Evolutionary conservation across 2,113 vertebrate genomes (phyloP).

Genomic region (Pavo muticus): DNA sequence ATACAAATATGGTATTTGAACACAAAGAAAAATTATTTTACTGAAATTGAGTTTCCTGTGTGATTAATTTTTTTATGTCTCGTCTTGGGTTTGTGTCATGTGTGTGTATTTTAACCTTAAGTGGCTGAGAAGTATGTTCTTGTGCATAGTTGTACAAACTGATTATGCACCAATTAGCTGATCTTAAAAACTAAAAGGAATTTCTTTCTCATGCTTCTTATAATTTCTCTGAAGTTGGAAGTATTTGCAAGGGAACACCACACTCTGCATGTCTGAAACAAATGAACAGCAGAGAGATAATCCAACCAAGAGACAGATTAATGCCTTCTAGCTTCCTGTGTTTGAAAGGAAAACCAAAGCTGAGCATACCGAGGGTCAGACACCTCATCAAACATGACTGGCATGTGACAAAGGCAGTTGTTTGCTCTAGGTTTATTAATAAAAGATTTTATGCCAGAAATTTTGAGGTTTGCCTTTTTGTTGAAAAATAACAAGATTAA

Average conservation of each 20-base stretch:
- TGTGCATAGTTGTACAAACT: conserved; percentile 23
- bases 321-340: background rate
- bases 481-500: background rate
- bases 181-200: conserved; percentile 13
- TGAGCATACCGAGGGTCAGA: background rate
- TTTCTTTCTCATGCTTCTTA: background rate
- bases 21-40: conserved; percentile 56
- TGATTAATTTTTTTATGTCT: conserved; percentile 35
- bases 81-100: background rate
- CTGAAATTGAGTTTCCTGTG: background rate
- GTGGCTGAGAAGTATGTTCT: conserved; percentile 38
- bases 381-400: background rate
- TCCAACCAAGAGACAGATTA: background rate
- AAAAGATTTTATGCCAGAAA: background rate
- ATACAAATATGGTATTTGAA: conserved; percentile 10
- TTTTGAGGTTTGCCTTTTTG: background rate
- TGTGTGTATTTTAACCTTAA: conserved; percentile 47
- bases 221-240: conserved; percentile 44
- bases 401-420: background rate
- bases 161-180: conserved; percentile 47
- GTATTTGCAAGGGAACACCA: conserved; percentile 3
- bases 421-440: background rate
- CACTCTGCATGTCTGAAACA: background rate
- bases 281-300: conserved; percentile 20
- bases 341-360: background rate